Base-by-base conservation (phyloP, 2,888 invertebrate genomes). In the Hirtodrosophila histrioides region DNA sequence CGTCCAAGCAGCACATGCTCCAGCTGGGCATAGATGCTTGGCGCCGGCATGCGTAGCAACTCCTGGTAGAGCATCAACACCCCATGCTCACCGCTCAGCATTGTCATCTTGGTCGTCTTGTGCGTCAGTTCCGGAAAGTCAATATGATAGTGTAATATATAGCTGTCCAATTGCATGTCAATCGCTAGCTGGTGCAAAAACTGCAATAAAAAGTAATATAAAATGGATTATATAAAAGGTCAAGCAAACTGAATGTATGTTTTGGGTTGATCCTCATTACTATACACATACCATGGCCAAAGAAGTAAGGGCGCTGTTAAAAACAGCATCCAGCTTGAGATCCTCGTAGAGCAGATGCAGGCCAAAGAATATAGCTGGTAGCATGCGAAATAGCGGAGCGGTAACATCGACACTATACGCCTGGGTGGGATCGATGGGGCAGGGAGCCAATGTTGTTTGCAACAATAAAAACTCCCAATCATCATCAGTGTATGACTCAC, bases 291-390 rank as follows among this genome's bases (percentile, higher is more conserved):
- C 91, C 83, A 92, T 92, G 0, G 95, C 95, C 39, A 98, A 88
- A 0, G 94, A 93, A 54, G 94, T 93, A 66, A 97, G 90, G 76
- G 95, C 94, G 57, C 94, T 94, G 45, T 93, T 93, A 74, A 95
- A 92, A 0, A 96, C 92, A 0, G 94, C 93, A 84, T 97, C 96
- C 57, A 98, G 90, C 89, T 98, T 98, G 4, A 97, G 92, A 88
- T 98, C 98, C 93, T 98, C 98, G 86, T 98, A 98, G 0, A 98
- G 93, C 31, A 98, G 92, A 92, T 98, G 98, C 35, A 98, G 92
- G 0, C 96, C 93, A 89, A 95, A 97, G 58, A 97, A 93, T 31
- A 98, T 93, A 53, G 95, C 93, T 5, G 96, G 93, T 9, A 96
- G 93, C 79, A 95, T 94, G 0, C 94, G 93, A 81, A 96, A 97